Evolutionary conservation across 2,888 invertebrate genomes (phyloP).

Genomic region (Andrena fulva): DNA sequence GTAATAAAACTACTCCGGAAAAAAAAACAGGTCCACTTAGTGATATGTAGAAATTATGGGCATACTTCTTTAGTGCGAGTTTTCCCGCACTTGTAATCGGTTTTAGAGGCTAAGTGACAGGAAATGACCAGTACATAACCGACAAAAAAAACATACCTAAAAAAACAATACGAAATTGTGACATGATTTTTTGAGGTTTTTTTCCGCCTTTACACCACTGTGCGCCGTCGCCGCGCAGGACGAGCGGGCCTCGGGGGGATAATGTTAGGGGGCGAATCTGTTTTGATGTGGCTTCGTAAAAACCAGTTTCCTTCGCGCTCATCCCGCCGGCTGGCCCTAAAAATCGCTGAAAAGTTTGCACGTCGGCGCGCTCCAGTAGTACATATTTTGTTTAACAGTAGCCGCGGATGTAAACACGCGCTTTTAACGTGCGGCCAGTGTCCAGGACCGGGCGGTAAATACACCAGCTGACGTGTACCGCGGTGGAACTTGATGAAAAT

Average conservation of each 20-base stretch:
- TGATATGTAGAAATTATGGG: too few species aligned
- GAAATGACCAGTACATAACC: too few species aligned
- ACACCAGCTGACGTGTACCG: slow-evolving; percentile 49
- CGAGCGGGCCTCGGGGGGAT: slow-evolving; percentile 64
- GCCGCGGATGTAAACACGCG: slow-evolving; percentile 52
- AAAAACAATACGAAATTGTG: too few species aligned
- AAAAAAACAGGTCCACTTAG: too few species aligned
- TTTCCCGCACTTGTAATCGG: too few species aligned
- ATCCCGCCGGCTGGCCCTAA: slow-evolving; percentile 34
- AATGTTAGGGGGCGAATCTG: slow-evolving; percentile 66
- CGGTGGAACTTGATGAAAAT: slow-evolving; percentile 75
- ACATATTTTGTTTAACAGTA: slow-evolving; percentile 56
- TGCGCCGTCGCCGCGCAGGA: neutral
- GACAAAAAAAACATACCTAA: too few species aligned
- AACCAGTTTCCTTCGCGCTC: slow-evolving; percentile 15
- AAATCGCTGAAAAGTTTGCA: slow-evolving; percentile 74
- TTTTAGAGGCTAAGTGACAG: too few species aligned
- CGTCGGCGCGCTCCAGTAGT: slow-evolving; percentile 30
- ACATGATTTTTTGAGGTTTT: too few species aligned
- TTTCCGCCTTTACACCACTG: too few species aligned
- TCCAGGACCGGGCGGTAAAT: slow-evolving; percentile 52
- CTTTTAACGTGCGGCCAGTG: slow-evolving; percentile 67
- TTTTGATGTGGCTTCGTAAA: slow-evolving; percentile 73
- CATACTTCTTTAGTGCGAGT: too few species aligned
- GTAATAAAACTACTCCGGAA: too few species aligned